Conservation (phyloP, 2,113 vertebrate genomes). For the Drymodes brunneopygia region DNA sequence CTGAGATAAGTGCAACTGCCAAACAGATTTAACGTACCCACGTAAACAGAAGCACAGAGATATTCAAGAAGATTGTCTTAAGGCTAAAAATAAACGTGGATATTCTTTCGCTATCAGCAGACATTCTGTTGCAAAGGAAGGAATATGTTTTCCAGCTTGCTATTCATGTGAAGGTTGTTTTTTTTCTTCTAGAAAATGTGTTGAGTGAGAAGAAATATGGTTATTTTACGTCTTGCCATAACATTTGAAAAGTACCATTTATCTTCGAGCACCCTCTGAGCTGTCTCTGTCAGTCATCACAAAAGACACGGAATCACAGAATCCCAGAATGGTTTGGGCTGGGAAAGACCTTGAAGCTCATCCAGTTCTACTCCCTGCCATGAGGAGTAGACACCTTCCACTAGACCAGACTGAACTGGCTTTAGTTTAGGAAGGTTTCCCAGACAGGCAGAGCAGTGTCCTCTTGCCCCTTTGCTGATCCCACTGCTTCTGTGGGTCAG, state of each 20-base stretch:
- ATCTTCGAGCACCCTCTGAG: neutral
- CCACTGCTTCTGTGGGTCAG: accelerated
- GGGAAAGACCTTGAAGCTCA: neutral
- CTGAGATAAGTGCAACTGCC: slow-evolving; percentile 33
- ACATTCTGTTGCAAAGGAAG: neutral
- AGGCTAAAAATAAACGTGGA: neutral
- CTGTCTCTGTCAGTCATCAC: neutral
- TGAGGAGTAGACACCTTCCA: neutral
- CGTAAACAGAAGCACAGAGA: slow-evolving; percentile 17
- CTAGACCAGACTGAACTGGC: neutral
- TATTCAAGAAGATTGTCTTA: slow-evolving; percentile 12
- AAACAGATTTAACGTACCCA: neutral
- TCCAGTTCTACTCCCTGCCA: neutral
- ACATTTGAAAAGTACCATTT: neutral
- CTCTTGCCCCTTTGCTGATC: neutral
- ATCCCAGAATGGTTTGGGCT: neutral
- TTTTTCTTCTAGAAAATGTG: neutral
- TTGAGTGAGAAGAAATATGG: neutral
- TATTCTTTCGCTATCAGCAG: neutral
- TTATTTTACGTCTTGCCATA: neutral
- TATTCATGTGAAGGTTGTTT: neutral
- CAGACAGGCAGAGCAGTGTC: neutral
- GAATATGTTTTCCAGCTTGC: neutral
- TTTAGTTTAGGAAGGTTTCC: neutral
- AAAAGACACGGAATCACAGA: neutral